phyloP scores from a whole-genome alignment of 2,113 vertebrate species.

The Tupaia chinensis region DNA sequence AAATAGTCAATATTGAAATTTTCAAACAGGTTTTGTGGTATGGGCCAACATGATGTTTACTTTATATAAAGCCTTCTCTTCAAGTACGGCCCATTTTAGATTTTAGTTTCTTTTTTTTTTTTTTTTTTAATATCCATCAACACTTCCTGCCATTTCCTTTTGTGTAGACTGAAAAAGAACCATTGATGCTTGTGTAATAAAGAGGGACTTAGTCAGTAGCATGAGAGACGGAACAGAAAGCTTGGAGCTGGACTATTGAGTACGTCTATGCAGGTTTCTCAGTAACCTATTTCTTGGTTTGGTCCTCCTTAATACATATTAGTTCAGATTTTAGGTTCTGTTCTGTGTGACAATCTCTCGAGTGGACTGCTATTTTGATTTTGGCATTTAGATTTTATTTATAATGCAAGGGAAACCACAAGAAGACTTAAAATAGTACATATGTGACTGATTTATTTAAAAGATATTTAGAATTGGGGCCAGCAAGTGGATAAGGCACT shows the following conservation, averaged over 20 bases:
- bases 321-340: conserved; percentile 82
- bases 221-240: conserved; percentile 92
- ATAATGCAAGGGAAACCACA: conserved; percentile 90
- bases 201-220: conserved; percentile 90
- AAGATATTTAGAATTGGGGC: no score
- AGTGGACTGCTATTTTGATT: conserved; percentile 90
- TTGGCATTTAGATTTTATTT: conserved; percentile 93
- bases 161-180: conserved; percentile 87
- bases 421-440: conserved; percentile 88
- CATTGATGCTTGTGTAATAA: conserved; percentile 92
- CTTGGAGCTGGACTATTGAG: conserved; percentile 93
- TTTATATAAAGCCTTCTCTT: conserved; percentile 84
- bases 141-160: conserved; percentile 75
- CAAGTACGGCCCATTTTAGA: conserved; percentile 78
- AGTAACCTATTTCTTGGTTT: conserved; percentile 80
- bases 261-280: conserved; percentile 86
- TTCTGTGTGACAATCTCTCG: conserved; percentile 80
- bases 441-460: conserved; percentile 95
- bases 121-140: conserved; percentile 75
- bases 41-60: conserved; percentile 83
- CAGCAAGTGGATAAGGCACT: no score
- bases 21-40: conserved; percentile 72
- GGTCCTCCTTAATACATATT: conserved; percentile 78
- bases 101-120: background rate
- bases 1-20: conserved; percentile 73